Evolutionary conservation across 2,113 vertebrate species (phyloP), one percentile per base, ranked within the genome.

Genomic region (Emydocephalus ijimae): DNA sequence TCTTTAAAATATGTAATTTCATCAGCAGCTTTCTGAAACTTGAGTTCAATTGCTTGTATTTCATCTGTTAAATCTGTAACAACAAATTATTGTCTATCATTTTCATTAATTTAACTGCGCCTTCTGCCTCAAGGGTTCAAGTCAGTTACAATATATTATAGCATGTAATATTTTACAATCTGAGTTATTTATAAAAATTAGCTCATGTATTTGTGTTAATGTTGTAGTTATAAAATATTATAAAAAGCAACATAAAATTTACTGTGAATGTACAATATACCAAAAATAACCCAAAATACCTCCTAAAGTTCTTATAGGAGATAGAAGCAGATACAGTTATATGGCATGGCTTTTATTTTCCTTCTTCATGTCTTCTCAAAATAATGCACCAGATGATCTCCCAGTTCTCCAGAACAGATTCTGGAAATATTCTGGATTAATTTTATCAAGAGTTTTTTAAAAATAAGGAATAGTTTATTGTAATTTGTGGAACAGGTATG

Each of bases 61-160:
- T 98, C 98, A 52, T 97, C 96, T 43, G 96, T 97, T 93, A 99
- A 95, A 95, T 96, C 99, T 99, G 98, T 95, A 97, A 97, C n/a
- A 94, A 92, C 21, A 95, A 89, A 96, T 87, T 45, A 57, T 43
- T 64, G 50, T 59, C 85, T 2, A 91, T 55, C 48, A 85, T 55
- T 21, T 26, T 92, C 50, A 89, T 92, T n/a, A 85, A 15, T 85
- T 90, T 23, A 21, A 48, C 59, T 55, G 10, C 59, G 12, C 21
- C 5, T 61, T 45, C 11, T 21, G 15, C 69, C 21, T 10, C 69
- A 54, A 86, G 39, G 7, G 43, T 9, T 39, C 87, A 85, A 57
- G 43, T n/a, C 26, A 81, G n/a, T 43, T 26, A 14, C 20, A 15
- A 26, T 34, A 54, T 20, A 57, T 52, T 61, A 85, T 15, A 90